Conservation (phyloP, 2,797 vertebrate genomes). For the Bryconaethiops microstoma region DNA sequence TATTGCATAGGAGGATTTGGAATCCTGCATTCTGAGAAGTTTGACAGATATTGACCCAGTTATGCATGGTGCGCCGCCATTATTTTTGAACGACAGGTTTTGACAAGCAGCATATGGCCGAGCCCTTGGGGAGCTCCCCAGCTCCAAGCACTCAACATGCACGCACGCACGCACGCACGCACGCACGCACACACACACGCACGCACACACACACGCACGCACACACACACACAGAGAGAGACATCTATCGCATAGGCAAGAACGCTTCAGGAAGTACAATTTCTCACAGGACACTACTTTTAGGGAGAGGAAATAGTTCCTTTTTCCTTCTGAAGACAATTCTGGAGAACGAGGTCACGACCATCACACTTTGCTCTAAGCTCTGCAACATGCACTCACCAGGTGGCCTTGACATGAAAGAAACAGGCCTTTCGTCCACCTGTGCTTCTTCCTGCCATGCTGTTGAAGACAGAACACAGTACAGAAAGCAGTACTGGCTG, state of each 20-base stretch:
- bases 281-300: neutral
- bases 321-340: neutral
- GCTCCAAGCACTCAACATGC: neutral
- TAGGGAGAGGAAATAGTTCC: neutral
- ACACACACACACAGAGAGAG: too few species aligned
- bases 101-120: constrained; percentile 7
- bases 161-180: neutral
- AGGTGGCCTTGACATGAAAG: constrained; percentile 30
- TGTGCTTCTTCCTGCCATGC: constrained; percentile 11
- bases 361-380: neutral
- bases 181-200: too few species aligned
- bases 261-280: neutral
- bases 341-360: neutral
- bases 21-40: too few species aligned
- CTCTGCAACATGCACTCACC: constrained; percentile 9
- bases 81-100: neutral
- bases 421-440: constrained; percentile 14
- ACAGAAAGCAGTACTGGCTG: too few species aligned
- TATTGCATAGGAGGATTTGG: too few species aligned
- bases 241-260: neutral
- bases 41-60: neutral
- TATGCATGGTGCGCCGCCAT: neutral
- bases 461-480: too few species aligned
- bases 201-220: too few species aligned
- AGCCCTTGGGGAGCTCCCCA: too few species aligned